Evolutionary conservation across 2,113 vertebrate genomes (phyloP), one percentile per base, ranked within the genome.

Genomic region (Rafetus swinhoei): DNA sequence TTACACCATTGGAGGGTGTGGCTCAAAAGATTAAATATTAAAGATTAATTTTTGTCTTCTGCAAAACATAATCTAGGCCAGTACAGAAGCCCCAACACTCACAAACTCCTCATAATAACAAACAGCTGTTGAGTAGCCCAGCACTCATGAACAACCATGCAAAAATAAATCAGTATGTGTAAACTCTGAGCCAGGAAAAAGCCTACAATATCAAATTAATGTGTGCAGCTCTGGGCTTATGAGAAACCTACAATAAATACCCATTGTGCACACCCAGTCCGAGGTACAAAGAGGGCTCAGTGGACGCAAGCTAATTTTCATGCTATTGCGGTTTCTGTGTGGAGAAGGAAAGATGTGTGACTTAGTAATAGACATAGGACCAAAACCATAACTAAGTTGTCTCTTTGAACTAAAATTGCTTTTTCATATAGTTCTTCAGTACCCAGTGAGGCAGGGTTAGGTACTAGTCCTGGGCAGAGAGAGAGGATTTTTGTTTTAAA

Each of bases 201-300:
- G 86, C 86, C 50, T 86, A 85, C 79, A 83, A 57, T 86, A 19
- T 90, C 87, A 87, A 86, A 76, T 8, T 4, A 56, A 55, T 22
- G n/a, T 81, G 72, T 0, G 0, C 29, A 87, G 16, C 7, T 74
- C 15, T 25, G 9, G 6, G 18, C 0, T 9, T 53, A 56, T 32
- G 76, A 90, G 53, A 93, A 83, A 86, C 4, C 56, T 81, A 81
- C 65, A 90, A 50, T 89, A 21, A 82, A 90, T 57, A 87, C 60
- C 16, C 53, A 59, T 27, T 77, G 0, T 87, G 62, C 1, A 1
- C 21, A 87, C 6, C 27, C 57, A 16, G 54, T 18, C 25, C 25
- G n/a, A 82, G 81, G 81, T 55, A 82, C 13, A 55, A 39, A 59
- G 55, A 59, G 35, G 8, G 25, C 81, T 82, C 80, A 57, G 35